Evolutionary conservation across 2,797 vertebrate species (phyloP).

Genomic region (Octomys mimax): DNA sequence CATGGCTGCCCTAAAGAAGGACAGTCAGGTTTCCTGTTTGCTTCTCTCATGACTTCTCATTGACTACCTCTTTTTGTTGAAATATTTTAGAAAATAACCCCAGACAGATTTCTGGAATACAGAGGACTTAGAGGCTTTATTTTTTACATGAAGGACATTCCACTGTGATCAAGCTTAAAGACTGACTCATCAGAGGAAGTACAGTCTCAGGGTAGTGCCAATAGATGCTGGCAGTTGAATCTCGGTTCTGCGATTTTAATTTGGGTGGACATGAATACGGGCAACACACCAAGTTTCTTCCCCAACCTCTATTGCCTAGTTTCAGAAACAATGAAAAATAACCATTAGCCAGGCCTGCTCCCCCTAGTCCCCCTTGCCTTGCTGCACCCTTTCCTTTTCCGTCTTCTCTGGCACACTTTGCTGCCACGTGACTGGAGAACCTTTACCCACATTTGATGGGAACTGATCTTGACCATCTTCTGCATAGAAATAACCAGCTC

Average conservation of each 20-base stretch:
- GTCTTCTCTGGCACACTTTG: neutral
- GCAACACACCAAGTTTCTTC: neutral
- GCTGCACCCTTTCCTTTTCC: neutral
- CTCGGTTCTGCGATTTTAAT: slow-evolving; percentile 13
- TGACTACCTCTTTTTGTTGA: slow-evolving; percentile 32
- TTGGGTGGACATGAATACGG: neutral
- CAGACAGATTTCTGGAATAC: slow-evolving; percentile 71
- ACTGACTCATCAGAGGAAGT: slow-evolving; percentile 54
- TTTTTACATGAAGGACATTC: slow-evolving; percentile 53
- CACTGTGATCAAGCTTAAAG: slow-evolving; percentile 26
- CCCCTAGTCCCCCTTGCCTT: neutral
- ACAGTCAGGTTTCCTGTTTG: slow-evolving; percentile 37
- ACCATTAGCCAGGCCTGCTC: neutral
- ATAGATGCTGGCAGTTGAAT: neutral
- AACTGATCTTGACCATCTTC: neutral
- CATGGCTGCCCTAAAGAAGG: neutral
- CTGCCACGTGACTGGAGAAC: neutral
- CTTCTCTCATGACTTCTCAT: slow-evolving; percentile 25
- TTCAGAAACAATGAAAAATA: neutral
- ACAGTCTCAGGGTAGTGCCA: neutral
- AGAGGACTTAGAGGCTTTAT: neutral
- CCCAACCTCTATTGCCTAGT: neutral
- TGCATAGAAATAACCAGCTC: neutral
- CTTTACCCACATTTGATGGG: neutral
- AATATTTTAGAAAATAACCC: slow-evolving; percentile 68